phyloP scores from a whole-genome alignment of 2,113 vertebrate species.

The Paramormyrops kingsleyae region DNA sequence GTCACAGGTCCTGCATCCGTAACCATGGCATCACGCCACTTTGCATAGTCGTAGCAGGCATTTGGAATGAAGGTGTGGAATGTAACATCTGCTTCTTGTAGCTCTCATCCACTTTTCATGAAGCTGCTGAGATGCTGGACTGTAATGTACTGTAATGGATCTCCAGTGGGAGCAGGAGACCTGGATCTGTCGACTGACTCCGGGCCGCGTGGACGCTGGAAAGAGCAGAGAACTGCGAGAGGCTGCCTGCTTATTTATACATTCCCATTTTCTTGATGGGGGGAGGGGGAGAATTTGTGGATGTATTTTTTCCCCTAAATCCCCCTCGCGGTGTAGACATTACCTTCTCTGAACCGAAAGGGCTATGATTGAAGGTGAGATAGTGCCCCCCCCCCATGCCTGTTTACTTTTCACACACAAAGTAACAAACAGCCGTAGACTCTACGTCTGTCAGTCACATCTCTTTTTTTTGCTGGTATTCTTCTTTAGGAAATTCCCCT shows the following conservation, averaged over 20 bases:
- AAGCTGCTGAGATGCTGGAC: neutral
- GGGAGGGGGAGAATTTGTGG: neutral
- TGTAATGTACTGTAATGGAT: neutral
- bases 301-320: neutral
- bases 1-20: neutral
- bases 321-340: neutral
- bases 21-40: neutral
- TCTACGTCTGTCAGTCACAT: neutral
- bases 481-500: neutral
- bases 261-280: neutral
- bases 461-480: neutral
- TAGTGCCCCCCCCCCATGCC: neutral
- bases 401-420: neutral
- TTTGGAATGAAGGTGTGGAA: neutral
- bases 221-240: conserved; percentile 28
- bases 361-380: neutral
- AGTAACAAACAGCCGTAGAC: neutral
- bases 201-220: neutral
- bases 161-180: conserved; percentile 35
- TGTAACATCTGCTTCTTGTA: neutral
- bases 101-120: neutral
- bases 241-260: conserved; percentile 33
- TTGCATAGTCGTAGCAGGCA: neutral
- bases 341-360: neutral
- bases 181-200: conserved; percentile 44